Base-by-base conservation (phyloP, 2,888 invertebrate species). In the Esperia sulphurella region DNA sequence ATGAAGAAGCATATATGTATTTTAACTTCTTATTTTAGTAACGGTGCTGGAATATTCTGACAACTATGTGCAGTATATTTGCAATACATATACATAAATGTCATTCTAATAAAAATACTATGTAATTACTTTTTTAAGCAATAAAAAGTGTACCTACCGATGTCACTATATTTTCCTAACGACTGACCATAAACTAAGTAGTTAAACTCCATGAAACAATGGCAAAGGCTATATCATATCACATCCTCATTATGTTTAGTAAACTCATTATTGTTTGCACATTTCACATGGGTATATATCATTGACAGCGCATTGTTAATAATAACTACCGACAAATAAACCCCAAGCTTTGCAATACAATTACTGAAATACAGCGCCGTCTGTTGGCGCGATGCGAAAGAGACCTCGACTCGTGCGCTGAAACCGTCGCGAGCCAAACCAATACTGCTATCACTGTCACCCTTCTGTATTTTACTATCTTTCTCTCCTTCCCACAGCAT, bases 391-490 rank as follows among this genome's bases (percentile, higher is more conserved):
- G 53, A 21, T 45, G 37, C 39, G 1, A 51, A 57, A 67, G 59
- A 46, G 52, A 55, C 57, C 46, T 46, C 50, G 61, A 64, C 71
- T 66, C 73, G 75, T 72, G 75, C 64, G 54, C 71, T 72, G 66
- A 69, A 71, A 72, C 59, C 61, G 84, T 79, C 85, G 87, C 87
- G 87, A 86, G 86, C 85, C 83, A 85, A 77, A 71, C 51, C 43
- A 46, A 64, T 65, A 59, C 46, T 53, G 52, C 60, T 55, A 29
- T 82, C 79, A 64, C 67, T 63, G 53, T 83, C 65, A 45, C 48
- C 49, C 53, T 54, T 42, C 38, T 29, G 21, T 43, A 28, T 44
- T 50, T 41, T 48, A 35, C 41, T 65, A 63, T 65, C 48, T 52
- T 43, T 43, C 10, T 75, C 71, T 71, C 76, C 60, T 55, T 78